Conservation (phyloP, 2,113 vertebrate genomes). For the Chamaetylas fuelleborni region DNA sequence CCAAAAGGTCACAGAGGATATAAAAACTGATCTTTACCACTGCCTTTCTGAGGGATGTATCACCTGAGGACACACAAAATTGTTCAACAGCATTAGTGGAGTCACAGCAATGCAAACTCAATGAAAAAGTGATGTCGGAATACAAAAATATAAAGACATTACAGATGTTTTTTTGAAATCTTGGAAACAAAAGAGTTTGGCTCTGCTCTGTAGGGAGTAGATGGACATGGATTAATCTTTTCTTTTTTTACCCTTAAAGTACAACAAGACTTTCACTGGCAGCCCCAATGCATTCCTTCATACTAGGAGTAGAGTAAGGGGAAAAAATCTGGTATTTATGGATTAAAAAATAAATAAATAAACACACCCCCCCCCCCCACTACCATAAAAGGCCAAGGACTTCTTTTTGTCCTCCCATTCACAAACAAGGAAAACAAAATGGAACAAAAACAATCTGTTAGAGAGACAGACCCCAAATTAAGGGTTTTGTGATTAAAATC, state of each 20-base stretch:
- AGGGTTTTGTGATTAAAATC: not conserved
- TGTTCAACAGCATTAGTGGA: not conserved
- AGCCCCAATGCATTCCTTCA: not conserved
- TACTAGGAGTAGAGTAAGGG: not conserved
- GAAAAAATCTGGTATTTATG: not conserved
- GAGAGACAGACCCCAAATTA: not conserved
- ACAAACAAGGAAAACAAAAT: not conserved
- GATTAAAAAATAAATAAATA: not conserved
- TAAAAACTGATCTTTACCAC: constrained; percentile 1
- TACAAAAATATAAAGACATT: not conserved
- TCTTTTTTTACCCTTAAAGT: not conserved
- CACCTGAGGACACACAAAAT: not conserved
- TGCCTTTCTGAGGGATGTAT: constrained; percentile 32
- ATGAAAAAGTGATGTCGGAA: not conserved
- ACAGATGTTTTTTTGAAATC: not conserved
- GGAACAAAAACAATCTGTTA: not conserved
- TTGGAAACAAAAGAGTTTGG: not conserved
- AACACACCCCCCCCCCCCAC: no score
- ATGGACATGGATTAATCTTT: not conserved
- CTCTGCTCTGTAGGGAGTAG: not conserved
- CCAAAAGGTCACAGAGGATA: constrained; percentile 1
- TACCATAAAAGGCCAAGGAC: not conserved
- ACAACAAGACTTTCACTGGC: not conserved
- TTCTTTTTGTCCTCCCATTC: not conserved
- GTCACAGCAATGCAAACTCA: not conserved